Evolutionary conservation across 2,797 vertebrate genomes (phyloP).

Genomic region (Myotis pilosus): DNA sequence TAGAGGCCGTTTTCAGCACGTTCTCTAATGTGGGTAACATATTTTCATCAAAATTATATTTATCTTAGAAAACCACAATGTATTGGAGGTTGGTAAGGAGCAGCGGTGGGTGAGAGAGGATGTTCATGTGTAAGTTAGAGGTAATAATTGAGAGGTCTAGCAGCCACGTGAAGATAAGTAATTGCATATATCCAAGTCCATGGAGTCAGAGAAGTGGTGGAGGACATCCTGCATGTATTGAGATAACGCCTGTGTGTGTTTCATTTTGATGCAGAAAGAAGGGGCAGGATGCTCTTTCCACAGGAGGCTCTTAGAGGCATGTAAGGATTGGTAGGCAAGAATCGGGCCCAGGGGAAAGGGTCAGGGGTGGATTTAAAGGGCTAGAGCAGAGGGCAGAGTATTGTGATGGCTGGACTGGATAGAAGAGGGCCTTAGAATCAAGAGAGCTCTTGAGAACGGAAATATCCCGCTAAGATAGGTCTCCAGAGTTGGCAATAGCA

Average conservation of each 20-base stretch:
- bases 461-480: neutral
- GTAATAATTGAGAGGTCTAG: neutral
- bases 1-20: neutral
- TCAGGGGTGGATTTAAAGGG: neutral
- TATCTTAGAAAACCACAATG: neutral
- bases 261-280: neutral
- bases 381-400: neutral
- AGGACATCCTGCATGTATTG: neutral
- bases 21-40: neutral
- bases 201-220: neutral
- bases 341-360: neutral
- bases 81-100: neutral
- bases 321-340: neutral
- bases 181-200: neutral
- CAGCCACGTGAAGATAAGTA: neutral
- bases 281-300: neutral
- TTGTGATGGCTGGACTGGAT: neutral
- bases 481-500: neutral
- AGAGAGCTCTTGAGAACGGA: neutral
- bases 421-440: neutral
- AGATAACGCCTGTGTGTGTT: neutral
- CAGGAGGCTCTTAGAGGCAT: neutral
- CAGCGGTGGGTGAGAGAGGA: neutral
- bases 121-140: neutral
- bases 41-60: slow-evolving; percentile 20